Evolutionary conservation across 2,888 invertebrate species (phyloP).

Genomic region (Cheilosia grossa): DNA sequence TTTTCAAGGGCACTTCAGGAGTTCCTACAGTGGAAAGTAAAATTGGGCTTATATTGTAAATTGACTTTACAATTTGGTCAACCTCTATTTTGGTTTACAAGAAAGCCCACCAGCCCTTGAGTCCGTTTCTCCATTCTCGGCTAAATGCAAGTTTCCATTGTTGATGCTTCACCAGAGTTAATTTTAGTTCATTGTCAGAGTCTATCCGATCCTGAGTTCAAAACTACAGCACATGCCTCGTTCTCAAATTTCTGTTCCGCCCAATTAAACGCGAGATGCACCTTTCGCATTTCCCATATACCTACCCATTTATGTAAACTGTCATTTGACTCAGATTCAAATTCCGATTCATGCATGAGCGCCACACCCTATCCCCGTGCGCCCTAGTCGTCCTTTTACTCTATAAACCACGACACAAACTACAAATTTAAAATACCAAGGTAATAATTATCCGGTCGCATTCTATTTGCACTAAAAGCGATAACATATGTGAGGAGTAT

Average conservation of each 20-base stretch:
- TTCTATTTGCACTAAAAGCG: constrained; percentile 38
- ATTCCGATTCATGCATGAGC: constrained; percentile 7
- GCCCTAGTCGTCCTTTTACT: not conserved
- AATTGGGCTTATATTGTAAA: too few species aligned
- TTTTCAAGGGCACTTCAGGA: too few species aligned
- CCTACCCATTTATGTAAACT: constrained; percentile 8
- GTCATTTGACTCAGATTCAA: constrained; percentile 46
- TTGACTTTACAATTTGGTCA: too few species aligned
- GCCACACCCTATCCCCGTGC: constrained; percentile 23
- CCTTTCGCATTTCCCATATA: constrained; percentile 24
- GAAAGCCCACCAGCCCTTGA: too few species aligned
- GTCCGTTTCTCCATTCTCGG: too few species aligned
- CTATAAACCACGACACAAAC: constrained; percentile 48
- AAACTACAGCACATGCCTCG: constrained; percentile 4
- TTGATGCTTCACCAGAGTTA: too few species aligned
- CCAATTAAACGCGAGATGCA: constrained; percentile 49
- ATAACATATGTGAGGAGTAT: constrained; percentile 11
- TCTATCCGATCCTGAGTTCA: too few species aligned
- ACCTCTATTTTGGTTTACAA: too few species aligned
- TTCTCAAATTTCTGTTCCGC: constrained; percentile 49
- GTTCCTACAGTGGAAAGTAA: too few species aligned
- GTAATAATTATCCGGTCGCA: constrained; percentile 54
- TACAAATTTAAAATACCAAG: constrained; percentile 37
- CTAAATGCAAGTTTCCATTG: too few species aligned
- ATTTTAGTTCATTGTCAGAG: too few species aligned